Base-by-base conservation (phyloP, 2,797 vertebrate species). In the Danionella dracula region DNA sequence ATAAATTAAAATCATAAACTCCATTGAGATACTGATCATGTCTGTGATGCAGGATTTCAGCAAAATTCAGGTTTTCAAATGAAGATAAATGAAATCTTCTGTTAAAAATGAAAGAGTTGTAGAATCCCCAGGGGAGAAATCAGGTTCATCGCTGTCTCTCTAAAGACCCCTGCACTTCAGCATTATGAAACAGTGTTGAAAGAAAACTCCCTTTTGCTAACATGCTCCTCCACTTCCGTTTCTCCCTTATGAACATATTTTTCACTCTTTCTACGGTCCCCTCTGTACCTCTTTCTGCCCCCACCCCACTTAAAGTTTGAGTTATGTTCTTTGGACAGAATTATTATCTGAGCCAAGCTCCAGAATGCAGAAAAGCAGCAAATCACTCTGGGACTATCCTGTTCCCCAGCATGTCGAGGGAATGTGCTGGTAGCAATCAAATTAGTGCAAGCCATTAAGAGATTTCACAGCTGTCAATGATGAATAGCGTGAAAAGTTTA, bases 401-500 rank as follows among this genome's bases (percentile, higher is more conserved):
- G 53, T 66, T 57, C 44, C 44, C 32, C 7, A 40, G 42, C 16
- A 9, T 38, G 51, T 66, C 53, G 29, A 21, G 64, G 53, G 64
- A 66, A 57, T 66, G 64, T 15, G 34, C 64, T 66, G 53, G 64
- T 66, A 66, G 64, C 53, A 57, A 57, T 66, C 53, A 66, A 66
- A 66, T 66, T 66, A 66, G 42, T 29, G 16, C 53, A 21, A 48
- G 12, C 53, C 53, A 66, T 66, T 66, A 66, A 49, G 64, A 66
- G 42, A 66, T 57, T 66, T 66, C 44, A 66, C 64, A 66, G 64
- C 64, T 66, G 53, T 66, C 64, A 56, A 38, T 66, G 64, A 32
- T 66, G 51, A 40, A 57, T 41, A 49, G 23, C 38, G 42, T 42
- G 56, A 57, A 57, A 66, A 66, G 53, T 66, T 66, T 42, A 66